Percentiles rank a stretch among this genome's conserved stretches.
phyloP scores from a whole-genome alignment of 2,797 vertebrate species.

The Stomatorhinus walkeri region DNA sequence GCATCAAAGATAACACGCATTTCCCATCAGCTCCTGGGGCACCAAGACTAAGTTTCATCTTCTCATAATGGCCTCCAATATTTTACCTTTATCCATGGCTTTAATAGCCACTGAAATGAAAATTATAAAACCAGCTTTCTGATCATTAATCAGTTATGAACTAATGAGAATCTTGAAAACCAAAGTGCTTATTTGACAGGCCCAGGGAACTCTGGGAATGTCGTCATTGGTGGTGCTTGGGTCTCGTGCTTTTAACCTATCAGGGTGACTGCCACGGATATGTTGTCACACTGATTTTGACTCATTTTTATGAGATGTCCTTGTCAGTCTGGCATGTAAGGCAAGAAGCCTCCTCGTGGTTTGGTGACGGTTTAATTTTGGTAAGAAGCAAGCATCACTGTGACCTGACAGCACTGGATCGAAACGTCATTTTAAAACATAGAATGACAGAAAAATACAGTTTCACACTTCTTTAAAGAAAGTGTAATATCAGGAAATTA shows the following conservation, averaged over 20 bases:
- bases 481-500: background rate
- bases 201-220: background rate
- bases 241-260: background rate
- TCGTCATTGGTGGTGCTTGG: background rate
- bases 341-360: background rate
- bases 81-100: background rate
- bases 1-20: slow-evolving; percentile 9
- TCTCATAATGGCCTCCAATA: background rate
- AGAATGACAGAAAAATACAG: background rate
- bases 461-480: background rate
- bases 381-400: background rate
- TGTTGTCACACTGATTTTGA: background rate
- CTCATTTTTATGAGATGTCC: background rate
- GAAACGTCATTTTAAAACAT: background rate
- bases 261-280: background rate
- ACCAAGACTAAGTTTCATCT: background rate
- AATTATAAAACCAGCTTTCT: background rate
- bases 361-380: background rate
- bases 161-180: background rate
- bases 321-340: background rate
- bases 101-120: background rate
- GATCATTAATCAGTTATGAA: background rate
- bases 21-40: slow-evolving; percentile 17
- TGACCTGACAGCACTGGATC: background rate
- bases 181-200: background rate